Evolutionary conservation across 2,113 vertebrate genomes (phyloP).

Genomic region (Ictalurus furcatus): DNA sequence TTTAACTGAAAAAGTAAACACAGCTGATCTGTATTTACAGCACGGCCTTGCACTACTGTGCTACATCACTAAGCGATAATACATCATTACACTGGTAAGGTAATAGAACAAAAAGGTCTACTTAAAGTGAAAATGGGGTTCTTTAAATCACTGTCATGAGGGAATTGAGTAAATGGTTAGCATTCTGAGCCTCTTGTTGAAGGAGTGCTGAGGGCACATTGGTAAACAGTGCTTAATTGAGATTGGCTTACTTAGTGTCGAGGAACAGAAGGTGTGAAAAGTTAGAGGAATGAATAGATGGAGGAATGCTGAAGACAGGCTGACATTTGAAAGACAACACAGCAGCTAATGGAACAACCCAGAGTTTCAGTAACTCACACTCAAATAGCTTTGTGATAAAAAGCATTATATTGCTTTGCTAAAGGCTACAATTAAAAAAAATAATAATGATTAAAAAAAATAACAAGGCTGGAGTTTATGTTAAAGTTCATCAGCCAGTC

Average conservation of each 20-base stretch:
- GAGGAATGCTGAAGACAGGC: background rate
- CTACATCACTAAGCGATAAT: background rate
- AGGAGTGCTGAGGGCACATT: background rate
- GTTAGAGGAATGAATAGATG: background rate
- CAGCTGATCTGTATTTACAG: background rate
- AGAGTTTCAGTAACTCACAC: background rate
- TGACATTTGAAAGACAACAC: background rate
- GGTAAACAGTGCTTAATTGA: constrained; percentile 14
- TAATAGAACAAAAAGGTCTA: constrained; percentile 3
- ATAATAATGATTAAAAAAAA: too few relatives aligned
- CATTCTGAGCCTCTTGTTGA: background rate
- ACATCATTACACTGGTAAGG: background rate
- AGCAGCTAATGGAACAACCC: background rate
- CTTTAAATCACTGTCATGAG: background rate
- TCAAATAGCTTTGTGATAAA: background rate
- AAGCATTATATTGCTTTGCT: background rate
- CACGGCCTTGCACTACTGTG: background rate
- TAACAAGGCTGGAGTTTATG: background rate
- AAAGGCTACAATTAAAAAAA: background rate
- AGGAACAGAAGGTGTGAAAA: background rate
- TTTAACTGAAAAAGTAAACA: background rate
- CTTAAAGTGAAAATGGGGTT: background rate
- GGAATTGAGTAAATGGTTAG: constrained; percentile 8
- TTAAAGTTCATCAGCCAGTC: background rate
- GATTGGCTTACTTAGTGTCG: background rate